phyloP scores from a whole-genome alignment of 2,113 vertebrate genomes.

The Amphiprion ocellaris region DNA sequence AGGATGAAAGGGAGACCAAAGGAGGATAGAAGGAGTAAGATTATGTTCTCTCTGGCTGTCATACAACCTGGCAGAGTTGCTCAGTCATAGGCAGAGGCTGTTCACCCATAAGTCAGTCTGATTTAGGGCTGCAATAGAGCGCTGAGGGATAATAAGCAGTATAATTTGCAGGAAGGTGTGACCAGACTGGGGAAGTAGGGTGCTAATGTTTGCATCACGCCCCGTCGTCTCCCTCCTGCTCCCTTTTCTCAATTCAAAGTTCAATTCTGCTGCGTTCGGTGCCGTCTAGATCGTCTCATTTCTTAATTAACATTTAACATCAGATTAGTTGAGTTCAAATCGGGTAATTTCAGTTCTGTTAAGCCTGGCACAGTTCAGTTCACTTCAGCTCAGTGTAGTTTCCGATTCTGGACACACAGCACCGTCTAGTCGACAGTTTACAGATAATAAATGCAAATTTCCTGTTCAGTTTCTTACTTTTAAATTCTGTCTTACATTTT shows the following conservation, averaged over 20 bases:
- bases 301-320: constrained; percentile 34
- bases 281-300: constrained; percentile 33
- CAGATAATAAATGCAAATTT: no score
- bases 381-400: neutral
- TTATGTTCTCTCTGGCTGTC: constrained; percentile 62
- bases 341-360: neutral
- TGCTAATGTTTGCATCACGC: constrained; percentile 43
- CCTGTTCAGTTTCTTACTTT: no score
- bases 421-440: no score
- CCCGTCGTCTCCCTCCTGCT: neutral
- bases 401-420: no score
- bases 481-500: no score
- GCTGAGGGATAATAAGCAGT: constrained; percentile 80
- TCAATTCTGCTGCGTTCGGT: constrained; percentile 26
- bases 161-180: constrained; percentile 79
- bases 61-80: constrained; percentile 52
- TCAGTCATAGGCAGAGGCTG: constrained; percentile 61
- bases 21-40: constrained; percentile 37
- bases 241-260: constrained; percentile 28
- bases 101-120: constrained; percentile 77
- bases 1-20: constrained; percentile 37
- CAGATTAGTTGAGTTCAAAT: constrained; percentile 21
- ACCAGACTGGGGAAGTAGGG: constrained; percentile 70
- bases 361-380: neutral
- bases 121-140: constrained; percentile 72